A percentile compares a stretch with the other conserved stretches of the same genome.
These are phyloP conservation scores for Ciona savignyi DNA, from an alignment of 23 tunicate genomes.

Conservation along the genomic window DNA sequence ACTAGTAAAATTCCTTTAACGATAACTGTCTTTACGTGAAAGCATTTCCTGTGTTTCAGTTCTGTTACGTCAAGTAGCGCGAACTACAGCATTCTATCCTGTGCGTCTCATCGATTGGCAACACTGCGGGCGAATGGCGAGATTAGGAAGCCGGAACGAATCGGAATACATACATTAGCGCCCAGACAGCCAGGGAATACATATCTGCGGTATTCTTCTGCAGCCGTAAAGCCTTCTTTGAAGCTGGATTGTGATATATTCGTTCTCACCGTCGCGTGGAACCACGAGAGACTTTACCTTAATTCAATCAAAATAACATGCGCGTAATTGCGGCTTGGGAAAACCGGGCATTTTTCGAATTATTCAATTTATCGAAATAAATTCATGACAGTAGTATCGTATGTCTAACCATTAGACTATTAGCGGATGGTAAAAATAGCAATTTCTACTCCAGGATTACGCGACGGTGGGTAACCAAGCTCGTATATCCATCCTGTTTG, in stretches of 20 bases:
- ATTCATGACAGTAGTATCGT: too few species aligned
- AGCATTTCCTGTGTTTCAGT: not conserved
- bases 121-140: not conserved
- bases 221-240: not conserved
- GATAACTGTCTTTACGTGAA: not conserved
- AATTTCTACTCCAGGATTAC: too few species aligned
- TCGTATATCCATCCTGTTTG: too few species aligned
- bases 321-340: too few species aligned
- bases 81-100: not conserved
- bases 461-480: too few species aligned
- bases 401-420: too few species aligned
- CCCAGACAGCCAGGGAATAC: not conserved
- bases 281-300: not conserved
- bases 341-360: too few species aligned
- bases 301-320: too few species aligned
- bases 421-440: too few species aligned
- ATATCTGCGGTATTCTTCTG: not conserved
- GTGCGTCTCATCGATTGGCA: not conserved
- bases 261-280: not conserved
- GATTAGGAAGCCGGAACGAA: not conserved
- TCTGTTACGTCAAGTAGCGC: too few species aligned
- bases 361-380: too few species aligned
- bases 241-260: not conserved
- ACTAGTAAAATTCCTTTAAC: not conserved
- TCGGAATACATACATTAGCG: not conserved